These are phyloP conservation scores for Telmatherina bonti DNA, from an alignment of 2,797 vertebrate species.

Conservation along the genomic window DNA sequence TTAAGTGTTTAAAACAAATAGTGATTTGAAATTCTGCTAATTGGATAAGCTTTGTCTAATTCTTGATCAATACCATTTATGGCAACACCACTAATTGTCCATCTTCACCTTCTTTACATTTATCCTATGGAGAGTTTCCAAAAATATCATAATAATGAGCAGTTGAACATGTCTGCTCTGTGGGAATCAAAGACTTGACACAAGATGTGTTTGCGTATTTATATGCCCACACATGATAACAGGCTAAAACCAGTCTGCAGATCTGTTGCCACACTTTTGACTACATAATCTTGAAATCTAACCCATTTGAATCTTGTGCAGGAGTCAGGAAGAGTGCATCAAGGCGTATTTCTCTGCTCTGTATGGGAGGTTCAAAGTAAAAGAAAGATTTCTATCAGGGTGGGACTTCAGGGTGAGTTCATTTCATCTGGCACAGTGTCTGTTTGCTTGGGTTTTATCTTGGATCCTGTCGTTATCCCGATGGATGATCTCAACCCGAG, in stretches of 20 bases:
- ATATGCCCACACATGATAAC: not conserved
- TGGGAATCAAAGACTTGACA: conserved; percentile 3
- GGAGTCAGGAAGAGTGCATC: not conserved
- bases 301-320: not conserved
- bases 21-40: too few relatives aligned
- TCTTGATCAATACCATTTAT: too few relatives aligned
- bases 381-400: conserved; percentile 67
- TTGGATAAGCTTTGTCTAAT: too few relatives aligned
- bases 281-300: conserved; percentile 6
- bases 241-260: conserved; percentile 1
- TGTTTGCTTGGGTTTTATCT: conserved; percentile 57
- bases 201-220: not conserved
- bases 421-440: conserved; percentile 2
- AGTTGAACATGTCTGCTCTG: not conserved
- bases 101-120: not conserved
- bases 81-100: too few relatives aligned
- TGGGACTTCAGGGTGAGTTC: conserved; percentile 21
- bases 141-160: not conserved
- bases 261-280: not conserved
- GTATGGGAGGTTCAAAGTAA: conserved; percentile 45
- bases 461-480: conserved; percentile 40
- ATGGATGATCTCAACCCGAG: conserved; percentile 33
- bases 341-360: conserved; percentile 17
- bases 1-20: too few relatives aligned
- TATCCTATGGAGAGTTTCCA: not conserved